A percentile compares a stretch with the other conserved stretches of the same genome.
These are phyloP conservation scores for Xestia ashworthii DNA, from an alignment of 2,888 invertebrate genomes.

Conservation along the genomic window DNA sequence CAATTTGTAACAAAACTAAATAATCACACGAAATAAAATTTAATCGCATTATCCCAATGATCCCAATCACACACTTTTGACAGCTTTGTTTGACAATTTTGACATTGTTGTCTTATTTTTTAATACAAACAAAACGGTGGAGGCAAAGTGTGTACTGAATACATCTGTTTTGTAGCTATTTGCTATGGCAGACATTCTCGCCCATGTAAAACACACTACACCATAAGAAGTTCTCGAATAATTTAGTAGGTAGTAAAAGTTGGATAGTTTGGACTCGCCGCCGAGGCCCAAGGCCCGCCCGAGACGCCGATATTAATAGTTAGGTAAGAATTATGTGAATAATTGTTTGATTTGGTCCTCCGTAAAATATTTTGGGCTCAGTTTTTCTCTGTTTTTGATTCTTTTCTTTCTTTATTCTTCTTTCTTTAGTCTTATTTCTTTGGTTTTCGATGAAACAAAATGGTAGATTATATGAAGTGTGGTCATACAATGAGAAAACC, in stretches of 20 bases:
- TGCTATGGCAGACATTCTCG: slow-evolving; percentile 28
- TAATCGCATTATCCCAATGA: too few relatives aligned
- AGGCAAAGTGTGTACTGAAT: not conserved
- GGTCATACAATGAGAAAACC: slow-evolving; percentile 52
- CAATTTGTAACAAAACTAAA: slow-evolving; percentile 28
- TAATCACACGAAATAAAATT: slow-evolving; percentile 18
- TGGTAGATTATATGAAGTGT: slow-evolving; percentile 46
- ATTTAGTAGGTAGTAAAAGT: not conserved
- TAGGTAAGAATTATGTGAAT: not conserved
- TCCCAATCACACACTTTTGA: slow-evolving; percentile 43
- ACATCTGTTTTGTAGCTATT: not conserved
- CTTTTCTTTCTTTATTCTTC: too few relatives aligned
- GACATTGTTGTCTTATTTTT: slow-evolving; percentile 12
- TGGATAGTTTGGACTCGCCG: not conserved
- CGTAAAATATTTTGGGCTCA: not conserved
- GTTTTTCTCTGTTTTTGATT: too few relatives aligned
- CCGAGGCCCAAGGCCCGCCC: too few relatives aligned
- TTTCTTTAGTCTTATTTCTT: not conserved
- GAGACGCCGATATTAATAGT: not conserved
- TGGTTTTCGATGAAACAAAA: slow-evolving; percentile 6
- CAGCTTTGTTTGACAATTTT: slow-evolving; percentile 27
- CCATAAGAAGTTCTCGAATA: not conserved
- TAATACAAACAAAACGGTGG: not conserved
- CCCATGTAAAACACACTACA: not conserved
- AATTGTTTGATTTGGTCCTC: not conserved